phyloP scores from a whole-genome alignment of 2,888 invertebrate genomes.

The Dolichomitus sp. region DNA sequence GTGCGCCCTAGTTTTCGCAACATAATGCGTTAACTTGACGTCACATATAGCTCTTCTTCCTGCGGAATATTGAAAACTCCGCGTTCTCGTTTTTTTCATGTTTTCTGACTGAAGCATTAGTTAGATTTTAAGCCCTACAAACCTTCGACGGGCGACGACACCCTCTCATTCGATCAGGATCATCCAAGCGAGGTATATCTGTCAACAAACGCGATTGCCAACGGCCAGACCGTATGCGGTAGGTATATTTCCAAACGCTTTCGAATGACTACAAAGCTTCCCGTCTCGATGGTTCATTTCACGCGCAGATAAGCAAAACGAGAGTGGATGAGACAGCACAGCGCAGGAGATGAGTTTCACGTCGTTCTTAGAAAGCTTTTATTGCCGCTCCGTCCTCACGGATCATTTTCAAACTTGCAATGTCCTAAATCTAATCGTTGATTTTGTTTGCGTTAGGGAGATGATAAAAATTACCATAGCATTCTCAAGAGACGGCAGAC shows the following conservation, averaged over 20 bases:
- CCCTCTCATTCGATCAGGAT: constrained; percentile 9
- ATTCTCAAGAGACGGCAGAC: background rate
- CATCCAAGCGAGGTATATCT: background rate
- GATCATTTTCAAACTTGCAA: constrained; percentile 3
- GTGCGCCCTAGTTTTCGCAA: background rate
- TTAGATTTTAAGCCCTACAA: background rate
- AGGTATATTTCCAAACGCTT: background rate
- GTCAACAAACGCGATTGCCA: constrained; percentile 10
- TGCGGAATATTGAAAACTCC: background rate
- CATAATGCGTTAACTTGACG: background rate
- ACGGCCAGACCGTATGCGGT: background rate
- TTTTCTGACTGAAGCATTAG: background rate
- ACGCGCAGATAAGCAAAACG: constrained; percentile 39
- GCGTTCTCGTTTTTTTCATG: background rate
- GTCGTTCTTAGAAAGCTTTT: background rate
- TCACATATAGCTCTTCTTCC: background rate
- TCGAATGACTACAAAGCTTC: constrained; percentile 19
- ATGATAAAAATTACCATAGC: background rate
- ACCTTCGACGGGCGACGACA: background rate
- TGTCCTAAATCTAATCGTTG: background rate
- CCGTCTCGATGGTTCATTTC: constrained; percentile 24
- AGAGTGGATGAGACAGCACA: constrained; percentile 3
- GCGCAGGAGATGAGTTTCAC: background rate
- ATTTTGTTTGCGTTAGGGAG: background rate
- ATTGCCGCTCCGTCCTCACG: background rate